phyloP scores from a whole-genome alignment of 2,113 vertebrate species.

The Sebastes fasciatus region DNA sequence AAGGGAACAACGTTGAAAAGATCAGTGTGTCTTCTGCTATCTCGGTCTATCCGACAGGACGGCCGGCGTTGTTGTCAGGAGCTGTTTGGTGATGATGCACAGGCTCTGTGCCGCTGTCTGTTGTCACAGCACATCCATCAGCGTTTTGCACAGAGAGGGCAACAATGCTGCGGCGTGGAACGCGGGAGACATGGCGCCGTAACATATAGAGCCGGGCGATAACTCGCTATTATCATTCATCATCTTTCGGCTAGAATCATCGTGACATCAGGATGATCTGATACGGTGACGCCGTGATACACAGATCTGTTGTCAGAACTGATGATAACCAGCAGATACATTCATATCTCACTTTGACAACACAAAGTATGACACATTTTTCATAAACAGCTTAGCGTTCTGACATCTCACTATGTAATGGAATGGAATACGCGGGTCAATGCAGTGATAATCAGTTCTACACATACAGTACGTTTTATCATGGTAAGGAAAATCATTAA shows the following conservation, averaged over 20 bases:
- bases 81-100: slow-evolving; percentile 79
- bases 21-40: slow-evolving; percentile 81
- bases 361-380: neutral
- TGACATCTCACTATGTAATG: neutral
- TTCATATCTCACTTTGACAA: slow-evolving; percentile 14
- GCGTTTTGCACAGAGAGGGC: slow-evolving; percentile 40
- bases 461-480: neutral
- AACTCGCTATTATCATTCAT: slow-evolving; percentile 28
- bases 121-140: slow-evolving; percentile 75
- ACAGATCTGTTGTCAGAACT: neutral
- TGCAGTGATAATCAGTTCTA: neutral
- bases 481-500: neutral
- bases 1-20: slow-evolving; percentile 80
- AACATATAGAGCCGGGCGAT: slow-evolving; percentile 26
- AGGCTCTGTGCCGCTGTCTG: slow-evolving; percentile 66
- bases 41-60: slow-evolving; percentile 66
- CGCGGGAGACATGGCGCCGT: neutral
- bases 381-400: neutral
- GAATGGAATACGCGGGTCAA: neutral
- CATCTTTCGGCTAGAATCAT: slow-evolving; percentile 13
- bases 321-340: neutral
- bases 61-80: slow-evolving; percentile 78
- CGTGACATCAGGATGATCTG: neutral
- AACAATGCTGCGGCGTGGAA: slow-evolving; percentile 23
- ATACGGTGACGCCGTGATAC: slow-evolving; percentile 5